These are phyloP conservation scores for Lepisosteus osseus DNA, from an alignment of 2,113 vertebrate species.

Conservation along the genomic window DNA sequence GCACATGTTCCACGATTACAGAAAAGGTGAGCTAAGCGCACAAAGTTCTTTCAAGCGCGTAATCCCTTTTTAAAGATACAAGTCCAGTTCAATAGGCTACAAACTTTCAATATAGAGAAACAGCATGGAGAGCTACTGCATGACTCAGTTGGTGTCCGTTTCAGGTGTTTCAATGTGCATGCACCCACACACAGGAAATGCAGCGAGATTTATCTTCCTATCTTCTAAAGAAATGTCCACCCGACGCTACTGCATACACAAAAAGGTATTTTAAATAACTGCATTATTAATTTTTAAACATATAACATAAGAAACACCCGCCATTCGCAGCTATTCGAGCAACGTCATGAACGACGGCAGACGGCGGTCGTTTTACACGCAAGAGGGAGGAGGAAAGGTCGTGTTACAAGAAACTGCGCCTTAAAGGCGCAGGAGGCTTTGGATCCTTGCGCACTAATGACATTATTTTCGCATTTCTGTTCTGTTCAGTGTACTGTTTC, in stretches of 20 bases:
- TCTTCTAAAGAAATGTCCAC: background rate
- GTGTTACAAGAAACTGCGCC: background rate
- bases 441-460: no score
- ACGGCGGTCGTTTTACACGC: no score
- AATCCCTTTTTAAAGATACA: no score
- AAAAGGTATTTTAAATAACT: background rate
- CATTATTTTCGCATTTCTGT: no score
- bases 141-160: background rate
- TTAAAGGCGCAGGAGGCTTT: background rate
- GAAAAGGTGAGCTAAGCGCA: no score
- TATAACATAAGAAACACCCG: background rate
- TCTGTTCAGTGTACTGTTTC: no score
- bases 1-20: no score
- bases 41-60: no score
- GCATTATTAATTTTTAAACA: background rate
- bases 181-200: background rate
- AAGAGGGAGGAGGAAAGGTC: background rate
- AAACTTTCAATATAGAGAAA: background rate
- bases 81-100: background rate
- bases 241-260: background rate
- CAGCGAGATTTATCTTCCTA: background rate
- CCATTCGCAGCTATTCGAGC: constrained; percentile 2
- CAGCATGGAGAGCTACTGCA: background rate
- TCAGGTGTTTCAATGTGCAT: background rate
- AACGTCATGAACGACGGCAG: background rate